These are phyloP conservation scores for Lacerta viridis DNA, from an alignment of 2,797 vertebrate genomes.

Conservation along the genomic window DNA sequence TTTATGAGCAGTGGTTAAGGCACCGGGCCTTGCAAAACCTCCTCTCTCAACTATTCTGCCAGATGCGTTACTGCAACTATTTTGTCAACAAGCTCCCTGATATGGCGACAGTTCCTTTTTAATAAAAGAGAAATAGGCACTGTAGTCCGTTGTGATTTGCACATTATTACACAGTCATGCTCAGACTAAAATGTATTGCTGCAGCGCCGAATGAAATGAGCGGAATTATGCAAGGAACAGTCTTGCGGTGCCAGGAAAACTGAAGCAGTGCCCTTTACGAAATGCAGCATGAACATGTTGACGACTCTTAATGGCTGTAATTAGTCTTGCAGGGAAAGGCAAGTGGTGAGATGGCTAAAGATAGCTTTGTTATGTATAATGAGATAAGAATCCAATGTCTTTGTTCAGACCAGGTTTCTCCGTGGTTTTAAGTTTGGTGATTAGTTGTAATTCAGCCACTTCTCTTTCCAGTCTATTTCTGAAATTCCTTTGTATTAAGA, in stretches of 20 bases:
- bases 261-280: constrained; percentile 16
- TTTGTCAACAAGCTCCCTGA: constrained; percentile 39
- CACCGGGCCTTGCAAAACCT: neutral
- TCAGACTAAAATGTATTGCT: neutral
- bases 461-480: too few relatives aligned
- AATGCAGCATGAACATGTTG: neutral
- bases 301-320: too few relatives aligned
- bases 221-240: neutral
- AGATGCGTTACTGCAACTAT: neutral
- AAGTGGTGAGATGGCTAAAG: too few relatives aligned
- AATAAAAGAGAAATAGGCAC: neutral
- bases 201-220: constrained; percentile 7
- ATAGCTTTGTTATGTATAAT: too few relatives aligned
- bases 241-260: neutral
- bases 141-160: neutral
- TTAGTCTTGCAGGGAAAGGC: too few relatives aligned
- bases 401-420: too few relatives aligned
- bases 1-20: neutral
- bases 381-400: too few relatives aligned
- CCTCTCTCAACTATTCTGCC: neutral
- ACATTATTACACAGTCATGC: neutral
- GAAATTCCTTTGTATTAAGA: too few relatives aligned
- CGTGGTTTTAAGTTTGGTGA: too few relatives aligned
- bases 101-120: constrained; percentile 10
- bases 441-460: too few relatives aligned